Evolutionary conservation across 2,888 invertebrate species (phyloP).

Genomic region (Agriopis aurantiaria): DNA sequence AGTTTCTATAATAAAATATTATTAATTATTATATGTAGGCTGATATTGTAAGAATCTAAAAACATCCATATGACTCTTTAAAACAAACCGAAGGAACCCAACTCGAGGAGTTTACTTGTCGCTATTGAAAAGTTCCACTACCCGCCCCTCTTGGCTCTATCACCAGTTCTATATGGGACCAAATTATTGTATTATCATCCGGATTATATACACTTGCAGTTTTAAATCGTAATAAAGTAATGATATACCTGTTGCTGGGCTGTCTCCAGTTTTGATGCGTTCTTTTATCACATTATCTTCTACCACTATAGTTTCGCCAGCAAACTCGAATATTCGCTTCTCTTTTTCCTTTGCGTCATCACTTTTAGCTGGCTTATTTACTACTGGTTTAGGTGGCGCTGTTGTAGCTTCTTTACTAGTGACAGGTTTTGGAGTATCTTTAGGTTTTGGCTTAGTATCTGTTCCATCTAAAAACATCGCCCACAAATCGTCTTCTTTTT

Average conservation of each 20-base stretch:
- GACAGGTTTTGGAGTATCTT: slow-evolving; percentile 49
- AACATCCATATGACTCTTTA: no score
- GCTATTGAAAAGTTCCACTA: no score
- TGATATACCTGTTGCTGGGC: slow-evolving; percentile 62
- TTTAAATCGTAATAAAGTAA: background rate
- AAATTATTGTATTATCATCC: no score
- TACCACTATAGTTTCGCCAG: slow-evolving; percentile 92
- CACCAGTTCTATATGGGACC: no score
- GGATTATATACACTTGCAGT: no score
- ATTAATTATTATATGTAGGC: no score
- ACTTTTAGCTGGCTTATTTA: slow-evolving; percentile 41
- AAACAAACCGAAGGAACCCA: no score
- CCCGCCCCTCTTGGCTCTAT: no score
- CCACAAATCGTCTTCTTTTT: slow-evolving; percentile 92
- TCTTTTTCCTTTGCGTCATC: slow-evolving; percentile 85
- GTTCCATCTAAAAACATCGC: slow-evolving; percentile 92
- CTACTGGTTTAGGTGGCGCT: slow-evolving; percentile 19
- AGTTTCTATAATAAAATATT: no score
- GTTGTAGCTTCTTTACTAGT: slow-evolving; percentile 22
- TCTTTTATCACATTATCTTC: slow-evolving; percentile 78
- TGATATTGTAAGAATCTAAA: no score
- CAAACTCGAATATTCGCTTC: slow-evolving; percentile 93
- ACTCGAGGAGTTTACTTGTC: no score
- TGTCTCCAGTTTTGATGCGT: slow-evolving; percentile 69
- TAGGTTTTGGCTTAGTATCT: slow-evolving; percentile 69